Evolutionary conservation across 2,113 vertebrate species (phyloP).

Genomic region (Dasyornis broadbenti): DNA sequence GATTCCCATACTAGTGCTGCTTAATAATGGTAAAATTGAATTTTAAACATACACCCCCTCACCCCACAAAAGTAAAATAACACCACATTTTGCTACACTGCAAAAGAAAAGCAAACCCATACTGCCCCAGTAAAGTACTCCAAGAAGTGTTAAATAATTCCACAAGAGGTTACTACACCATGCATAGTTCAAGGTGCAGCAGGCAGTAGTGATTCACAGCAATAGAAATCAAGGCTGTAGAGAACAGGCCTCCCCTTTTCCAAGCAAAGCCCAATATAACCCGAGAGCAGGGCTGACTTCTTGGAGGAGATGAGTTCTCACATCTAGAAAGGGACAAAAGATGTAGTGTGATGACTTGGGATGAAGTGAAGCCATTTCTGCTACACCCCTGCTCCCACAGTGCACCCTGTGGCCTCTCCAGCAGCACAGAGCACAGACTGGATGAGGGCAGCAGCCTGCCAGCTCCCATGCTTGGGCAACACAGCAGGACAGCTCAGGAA

Average conservation of each 20-base stretch:
- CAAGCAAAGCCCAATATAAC: background rate
- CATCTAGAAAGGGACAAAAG: background rate
- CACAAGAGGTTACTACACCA: background rate
- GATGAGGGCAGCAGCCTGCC: background rate
- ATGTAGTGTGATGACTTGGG: background rate
- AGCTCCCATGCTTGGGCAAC: accelerated
- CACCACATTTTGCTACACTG: background rate
- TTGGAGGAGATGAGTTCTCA: background rate
- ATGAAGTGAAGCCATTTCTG: background rate
- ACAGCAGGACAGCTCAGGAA: background rate
- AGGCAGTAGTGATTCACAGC: background rate
- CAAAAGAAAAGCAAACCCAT: background rate
- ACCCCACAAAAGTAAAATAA: background rate
- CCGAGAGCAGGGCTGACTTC: background rate
- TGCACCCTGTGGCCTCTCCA: background rate
- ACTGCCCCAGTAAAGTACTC: background rate
- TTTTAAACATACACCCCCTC: background rate
- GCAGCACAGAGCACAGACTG: background rate
- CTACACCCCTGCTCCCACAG: background rate
- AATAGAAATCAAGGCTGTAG: background rate
- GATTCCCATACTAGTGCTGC: background rate
- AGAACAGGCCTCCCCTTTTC: background rate
- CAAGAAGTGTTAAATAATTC: background rate
- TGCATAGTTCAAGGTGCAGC: background rate
- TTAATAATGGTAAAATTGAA: background rate